Conservation (phyloP, 1,140 invertebrate genomes). For the Anthonomus grandis region DNA sequence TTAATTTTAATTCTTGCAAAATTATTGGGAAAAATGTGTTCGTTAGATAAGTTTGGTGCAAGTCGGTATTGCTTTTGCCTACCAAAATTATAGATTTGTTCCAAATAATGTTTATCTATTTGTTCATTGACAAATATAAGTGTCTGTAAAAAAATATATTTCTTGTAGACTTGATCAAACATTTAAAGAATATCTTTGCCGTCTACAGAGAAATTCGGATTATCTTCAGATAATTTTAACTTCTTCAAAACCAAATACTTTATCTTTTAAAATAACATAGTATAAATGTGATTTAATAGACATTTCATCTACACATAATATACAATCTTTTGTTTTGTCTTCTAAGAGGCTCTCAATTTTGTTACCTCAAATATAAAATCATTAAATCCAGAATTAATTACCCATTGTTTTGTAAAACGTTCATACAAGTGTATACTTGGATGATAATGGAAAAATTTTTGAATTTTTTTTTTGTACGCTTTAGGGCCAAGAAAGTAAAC, state of each 20-base stretch:
- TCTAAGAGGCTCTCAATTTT: constrained; percentile 5
- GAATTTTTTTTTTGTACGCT: constrained; percentile 2
- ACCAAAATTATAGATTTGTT: constrained; percentile 13
- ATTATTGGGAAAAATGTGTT: constrained; percentile 37
- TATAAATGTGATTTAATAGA: constrained; percentile 7
- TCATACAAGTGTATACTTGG: constrained; percentile 1
- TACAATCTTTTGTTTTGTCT: constrained; percentile 9
- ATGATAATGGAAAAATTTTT: neutral
- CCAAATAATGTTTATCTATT: constrained; percentile 7
- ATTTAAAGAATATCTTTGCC: constrained; percentile 30
- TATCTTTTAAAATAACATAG: constrained; percentile 6
- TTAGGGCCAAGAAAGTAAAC: constrained; percentile 7
- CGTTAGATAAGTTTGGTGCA: constrained; percentile 29
- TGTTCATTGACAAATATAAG: constrained; percentile 7
- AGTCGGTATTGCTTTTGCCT: constrained; percentile 13
- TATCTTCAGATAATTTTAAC: constrained; percentile 2
- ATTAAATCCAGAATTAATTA: constrained; percentile 11
- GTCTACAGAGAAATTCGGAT: constrained; percentile 10
- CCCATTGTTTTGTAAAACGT: constrained; percentile 5
- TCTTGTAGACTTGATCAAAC: constrained; percentile 32
- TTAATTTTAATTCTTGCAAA: constrained; percentile 40
- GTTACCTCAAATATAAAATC: constrained; percentile 8
- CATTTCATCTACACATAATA: too few relatives aligned
- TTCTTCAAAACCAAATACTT: constrained; percentile 12
- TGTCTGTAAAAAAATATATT: constrained; percentile 28